Conservation (phyloP, 2,113 vertebrate species). For the Oreochromis aureus region DNA sequence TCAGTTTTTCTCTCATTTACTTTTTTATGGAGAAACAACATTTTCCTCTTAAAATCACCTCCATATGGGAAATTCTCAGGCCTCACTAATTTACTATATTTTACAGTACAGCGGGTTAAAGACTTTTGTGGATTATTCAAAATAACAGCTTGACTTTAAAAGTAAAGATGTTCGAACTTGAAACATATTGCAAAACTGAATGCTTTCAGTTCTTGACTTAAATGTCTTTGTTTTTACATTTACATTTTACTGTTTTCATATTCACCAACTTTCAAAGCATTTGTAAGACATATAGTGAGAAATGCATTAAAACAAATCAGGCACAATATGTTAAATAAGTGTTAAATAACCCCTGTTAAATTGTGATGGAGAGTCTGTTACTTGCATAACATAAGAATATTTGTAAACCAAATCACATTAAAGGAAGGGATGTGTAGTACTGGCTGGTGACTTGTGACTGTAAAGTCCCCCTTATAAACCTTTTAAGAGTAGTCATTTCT, state of each 20-base stretch:
- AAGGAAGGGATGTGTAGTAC: background rate
- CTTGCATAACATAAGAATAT: background rate
- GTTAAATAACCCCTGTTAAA: background rate
- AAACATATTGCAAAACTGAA: background rate
- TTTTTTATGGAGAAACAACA: background rate
- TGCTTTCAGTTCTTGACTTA: background rate
- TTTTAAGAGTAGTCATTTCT: background rate
- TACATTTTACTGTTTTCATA: background rate
- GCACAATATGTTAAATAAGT: background rate
- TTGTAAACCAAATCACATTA: background rate
- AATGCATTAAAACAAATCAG: background rate
- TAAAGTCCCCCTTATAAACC: background rate
- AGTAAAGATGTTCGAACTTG: background rate
- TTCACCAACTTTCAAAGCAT: background rate
- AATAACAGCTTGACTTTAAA: background rate
- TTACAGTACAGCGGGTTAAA: background rate
- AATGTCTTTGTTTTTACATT: background rate
- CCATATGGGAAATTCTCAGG: background rate
- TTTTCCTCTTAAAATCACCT: background rate
- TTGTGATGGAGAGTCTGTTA: background rate
- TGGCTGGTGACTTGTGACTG: background rate
- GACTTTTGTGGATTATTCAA: background rate
- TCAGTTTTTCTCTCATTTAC: background rate
- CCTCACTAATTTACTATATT: background rate
- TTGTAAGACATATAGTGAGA: background rate